These are phyloP conservation scores for Fistularia tabacaria DNA, from an alignment of 2,797 vertebrate species.

Conservation along the genomic window DNA sequence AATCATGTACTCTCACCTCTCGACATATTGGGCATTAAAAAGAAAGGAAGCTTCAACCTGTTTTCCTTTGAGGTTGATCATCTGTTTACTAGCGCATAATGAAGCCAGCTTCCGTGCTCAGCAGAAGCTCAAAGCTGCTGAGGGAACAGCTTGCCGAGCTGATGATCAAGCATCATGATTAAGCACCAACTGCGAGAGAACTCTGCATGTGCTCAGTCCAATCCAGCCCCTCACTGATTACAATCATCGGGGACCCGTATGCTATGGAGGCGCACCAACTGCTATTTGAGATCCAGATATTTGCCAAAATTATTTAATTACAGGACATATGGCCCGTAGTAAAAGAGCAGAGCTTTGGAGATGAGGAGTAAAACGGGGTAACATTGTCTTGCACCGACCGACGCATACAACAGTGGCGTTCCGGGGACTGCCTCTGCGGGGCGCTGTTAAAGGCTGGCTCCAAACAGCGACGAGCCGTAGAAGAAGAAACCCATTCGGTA, in stretches of 20 bases:
- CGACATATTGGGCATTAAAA: slow-evolving; percentile 20
- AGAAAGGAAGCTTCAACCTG: slow-evolving; percentile 16
- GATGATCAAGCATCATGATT: slow-evolving; percentile 74
- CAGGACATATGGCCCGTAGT: slow-evolving; percentile 40
- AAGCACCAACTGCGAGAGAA: slow-evolving; percentile 70
- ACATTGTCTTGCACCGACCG: background rate
- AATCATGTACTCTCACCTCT: slow-evolving; percentile 5
- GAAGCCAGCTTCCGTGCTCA: slow-evolving; percentile 44
- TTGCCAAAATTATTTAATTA: slow-evolving; percentile 43
- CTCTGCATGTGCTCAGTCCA: slow-evolving; percentile 60
- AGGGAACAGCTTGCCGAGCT: slow-evolving; percentile 69
- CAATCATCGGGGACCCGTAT: slow-evolving; percentile 56
- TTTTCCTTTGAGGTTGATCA: slow-evolving; percentile 47
- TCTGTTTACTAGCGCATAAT: slow-evolving; percentile 62
- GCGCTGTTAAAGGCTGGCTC: slow-evolving; percentile 12
- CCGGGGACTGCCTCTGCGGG: accelerated
- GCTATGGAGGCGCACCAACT: slow-evolving; percentile 52
- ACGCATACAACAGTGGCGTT: slow-evolving; percentile 5
- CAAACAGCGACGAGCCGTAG: background rate
- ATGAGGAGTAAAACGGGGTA: background rate
- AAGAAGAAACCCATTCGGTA: slow-evolving; percentile 43
- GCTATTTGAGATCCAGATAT: slow-evolving; percentile 48
- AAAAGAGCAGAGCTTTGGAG: slow-evolving; percentile 22
- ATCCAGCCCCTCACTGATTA: slow-evolving; percentile 67
- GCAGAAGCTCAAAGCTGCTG: slow-evolving; percentile 42